These are phyloP conservation scores for Philaenus spumarius DNA, from an alignment of 1,140 invertebrate species.

Conservation along the genomic window DNA sequence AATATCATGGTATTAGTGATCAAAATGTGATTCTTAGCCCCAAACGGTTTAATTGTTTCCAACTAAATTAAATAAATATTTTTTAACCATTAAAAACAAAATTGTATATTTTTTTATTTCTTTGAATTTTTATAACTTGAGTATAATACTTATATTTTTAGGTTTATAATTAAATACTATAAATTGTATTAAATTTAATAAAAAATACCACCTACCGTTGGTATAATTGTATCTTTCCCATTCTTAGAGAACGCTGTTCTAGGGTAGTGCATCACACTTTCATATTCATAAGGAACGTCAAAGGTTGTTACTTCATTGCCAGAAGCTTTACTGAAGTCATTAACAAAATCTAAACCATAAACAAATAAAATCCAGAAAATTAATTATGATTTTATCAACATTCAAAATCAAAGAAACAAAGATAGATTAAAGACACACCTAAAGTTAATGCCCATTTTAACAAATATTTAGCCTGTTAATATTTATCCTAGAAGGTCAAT, in stretches of 20 bases:
- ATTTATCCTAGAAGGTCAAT: too few relatives aligned
- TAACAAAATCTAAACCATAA: slow-evolving; percentile 47
- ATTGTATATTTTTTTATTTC: not conserved
- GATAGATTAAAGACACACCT: too few relatives aligned
- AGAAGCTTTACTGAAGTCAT: slow-evolving; percentile 62
- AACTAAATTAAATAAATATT: not conserved
- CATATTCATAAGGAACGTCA: slow-evolving; percentile 57
- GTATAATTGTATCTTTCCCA: slow-evolving; percentile 58
- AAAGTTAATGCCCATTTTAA: too few relatives aligned
- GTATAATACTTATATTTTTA: not conserved
- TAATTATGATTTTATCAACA: too few relatives aligned
- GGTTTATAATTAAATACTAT: not conserved
- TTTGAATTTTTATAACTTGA: not conserved
- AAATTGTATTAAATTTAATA: not conserved
- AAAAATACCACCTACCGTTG: slow-evolving; percentile 44
- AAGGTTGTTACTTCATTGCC: slow-evolving; percentile 22
- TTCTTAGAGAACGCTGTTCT: slow-evolving; percentile 67
- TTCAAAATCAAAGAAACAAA: too few relatives aligned
- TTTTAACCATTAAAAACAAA: not conserved
- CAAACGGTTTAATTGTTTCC: too few relatives aligned
- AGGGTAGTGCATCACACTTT: slow-evolving; percentile 81
- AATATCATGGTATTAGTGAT: too few relatives aligned
- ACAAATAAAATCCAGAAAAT: too few relatives aligned
- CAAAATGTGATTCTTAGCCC: too few relatives aligned
- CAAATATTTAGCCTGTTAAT: too few relatives aligned